Evolutionary conservation across 2,113 vertebrate species (phyloP), one percentile per base, ranked within the genome.

Genomic region (Limanda limanda): DNA sequence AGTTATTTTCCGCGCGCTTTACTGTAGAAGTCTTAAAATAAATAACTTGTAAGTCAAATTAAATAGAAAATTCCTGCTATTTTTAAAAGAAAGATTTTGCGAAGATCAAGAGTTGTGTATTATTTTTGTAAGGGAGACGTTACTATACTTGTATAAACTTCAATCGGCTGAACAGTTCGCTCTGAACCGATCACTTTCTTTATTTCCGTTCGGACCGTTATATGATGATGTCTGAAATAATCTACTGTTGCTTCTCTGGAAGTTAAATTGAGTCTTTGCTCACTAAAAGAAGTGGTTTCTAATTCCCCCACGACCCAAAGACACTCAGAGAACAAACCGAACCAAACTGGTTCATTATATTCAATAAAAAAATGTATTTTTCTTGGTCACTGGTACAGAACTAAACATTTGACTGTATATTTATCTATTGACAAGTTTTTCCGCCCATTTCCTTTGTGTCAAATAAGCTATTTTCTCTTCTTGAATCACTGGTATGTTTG

Each of bases 111-210:
- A 78, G 62, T 12, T 81, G 73, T 84, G 68, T 6, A 15, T 51
- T 88, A 83, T 90, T 90, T 91, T 88, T 91, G 61, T 91, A 93
- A 84, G 86, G 82, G 80, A 91, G 85, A 80, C 14, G 24, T 86
- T 85, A 82, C 58, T 81, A 47, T 82, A 31, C 31, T 85, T 89
- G 79, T 76, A 74, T 75, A 48, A 82, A 54, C 75, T 79, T 6
- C 48, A 69, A 73, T 82, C 78, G 71, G 59, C 70, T 79, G 56
- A 55, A 74, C 72, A 76, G 85, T 84, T 45, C 88, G 85, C 31
- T 66, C 55, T 67, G 2, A 79, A 81, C 48, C 10, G 64, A 67
- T 21, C 61, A 48, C 20, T 76, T 78, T 65, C 42, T 68, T 12
- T 74, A 17, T 82, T 77, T 63, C 62, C 61, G 61, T 80, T 60